A percentile compares a stretch with the other conserved stretches of the same genome.
These are phyloP conservation scores for Netelia inedita DNA, from an alignment of 2,888 invertebrate genomes.

Conservation along the genomic window DNA sequence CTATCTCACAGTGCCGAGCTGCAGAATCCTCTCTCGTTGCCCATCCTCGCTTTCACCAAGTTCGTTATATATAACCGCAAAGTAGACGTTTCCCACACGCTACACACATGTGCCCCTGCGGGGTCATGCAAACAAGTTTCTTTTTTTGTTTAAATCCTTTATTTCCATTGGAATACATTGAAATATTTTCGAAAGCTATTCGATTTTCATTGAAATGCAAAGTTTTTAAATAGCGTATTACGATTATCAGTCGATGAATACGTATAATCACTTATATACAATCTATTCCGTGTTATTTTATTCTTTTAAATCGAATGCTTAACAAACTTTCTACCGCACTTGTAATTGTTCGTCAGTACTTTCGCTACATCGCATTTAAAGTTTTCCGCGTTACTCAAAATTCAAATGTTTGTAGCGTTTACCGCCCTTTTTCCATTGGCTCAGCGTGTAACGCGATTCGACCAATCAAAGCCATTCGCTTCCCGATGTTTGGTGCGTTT, in stretches of 20 bases:
- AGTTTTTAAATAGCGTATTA: neutral
- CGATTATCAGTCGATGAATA: neutral
- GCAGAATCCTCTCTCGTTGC: slow-evolving; percentile 50
- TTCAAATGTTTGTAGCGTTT: neutral
- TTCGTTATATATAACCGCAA: slow-evolving; percentile 17
- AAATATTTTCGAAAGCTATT: neutral
- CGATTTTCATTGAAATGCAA: neutral
- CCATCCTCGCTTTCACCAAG: slow-evolving; percentile 61
- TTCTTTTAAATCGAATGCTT: neutral
- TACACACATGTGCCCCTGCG: neutral
- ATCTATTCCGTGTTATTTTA: neutral
- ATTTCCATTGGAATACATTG: neutral
- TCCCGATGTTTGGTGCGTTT: neutral
- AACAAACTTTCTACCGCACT: neutral
- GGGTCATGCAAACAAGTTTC: neutral
- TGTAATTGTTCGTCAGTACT: neutral
- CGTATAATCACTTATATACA: neutral
- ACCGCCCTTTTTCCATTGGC: slow-evolving; percentile 20
- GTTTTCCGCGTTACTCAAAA: neutral
- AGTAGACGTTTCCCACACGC: slow-evolving; percentile 32
- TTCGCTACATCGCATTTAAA: neutral
- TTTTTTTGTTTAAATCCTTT: neutral
- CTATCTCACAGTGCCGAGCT: slow-evolving; percentile 1
- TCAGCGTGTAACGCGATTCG: neutral
- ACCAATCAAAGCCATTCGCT: neutral